A percentile compares a stretch with the other conserved stretches of the same genome.
These are phyloP conservation scores for Drosophila santomea DNA, from an alignment of 1,140 invertebrate species.

Conservation along the genomic window DNA sequence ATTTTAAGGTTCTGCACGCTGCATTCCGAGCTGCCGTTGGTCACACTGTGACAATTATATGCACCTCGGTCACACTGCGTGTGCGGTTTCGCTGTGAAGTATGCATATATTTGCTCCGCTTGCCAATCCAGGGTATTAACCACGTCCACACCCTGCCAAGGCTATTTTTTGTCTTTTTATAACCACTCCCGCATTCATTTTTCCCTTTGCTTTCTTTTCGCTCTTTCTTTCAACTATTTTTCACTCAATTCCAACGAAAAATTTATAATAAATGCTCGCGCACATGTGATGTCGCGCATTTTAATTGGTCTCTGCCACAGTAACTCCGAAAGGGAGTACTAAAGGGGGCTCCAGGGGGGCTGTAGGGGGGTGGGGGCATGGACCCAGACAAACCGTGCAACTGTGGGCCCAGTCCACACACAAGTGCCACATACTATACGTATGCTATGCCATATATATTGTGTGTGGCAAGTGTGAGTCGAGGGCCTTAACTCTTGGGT, in stretches of 20 bases:
- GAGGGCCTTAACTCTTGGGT: constrained; percentile 40
- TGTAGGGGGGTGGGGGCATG: not conserved
- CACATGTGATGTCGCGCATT: constrained; percentile 81
- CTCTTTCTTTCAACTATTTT: constrained; percentile 71
- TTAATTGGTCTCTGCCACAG: constrained; percentile 66
- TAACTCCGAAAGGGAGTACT: constrained; percentile 22
- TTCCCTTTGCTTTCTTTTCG: constrained; percentile 18
- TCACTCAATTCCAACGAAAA: constrained; percentile 79
- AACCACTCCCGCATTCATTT: constrained; percentile 8
- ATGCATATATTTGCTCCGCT: not conserved
- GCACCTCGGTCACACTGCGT: not conserved
- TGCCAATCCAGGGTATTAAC: not conserved
- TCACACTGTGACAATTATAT: not conserved
- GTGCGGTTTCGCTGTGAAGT: not conserved
- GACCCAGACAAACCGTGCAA: constrained; percentile 21
- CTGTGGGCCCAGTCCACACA: constrained; percentile 10
- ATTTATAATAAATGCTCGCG: constrained; percentile 80
- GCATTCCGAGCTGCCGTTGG: not conserved
- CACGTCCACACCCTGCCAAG: not conserved
- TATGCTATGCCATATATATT: not conserved
- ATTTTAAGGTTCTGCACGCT: too few relatives aligned
- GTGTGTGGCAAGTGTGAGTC: not conserved
- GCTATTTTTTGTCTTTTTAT: constrained; percentile 6
- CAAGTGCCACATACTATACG: not conserved
- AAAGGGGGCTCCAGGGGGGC: not conserved